Conservation (phyloP, 1,140 invertebrate genomes). For the Achroia grisella region DNA sequence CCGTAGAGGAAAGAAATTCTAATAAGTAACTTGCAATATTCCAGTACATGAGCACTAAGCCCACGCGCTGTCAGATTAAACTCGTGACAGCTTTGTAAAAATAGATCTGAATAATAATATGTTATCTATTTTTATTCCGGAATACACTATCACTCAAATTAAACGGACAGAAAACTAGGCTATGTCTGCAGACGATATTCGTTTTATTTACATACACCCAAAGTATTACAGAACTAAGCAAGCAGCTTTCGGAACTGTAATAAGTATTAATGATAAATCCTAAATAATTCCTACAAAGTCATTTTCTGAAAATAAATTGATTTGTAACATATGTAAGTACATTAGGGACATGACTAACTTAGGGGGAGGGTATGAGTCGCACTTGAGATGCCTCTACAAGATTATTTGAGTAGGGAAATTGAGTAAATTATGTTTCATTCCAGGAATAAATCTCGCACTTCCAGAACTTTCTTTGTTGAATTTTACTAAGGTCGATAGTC, state of each 20-base stretch:
- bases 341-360: conserved; percentile 33
- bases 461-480: conserved; percentile 42
- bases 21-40: background rate
- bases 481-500: conserved; percentile 25
- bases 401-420: conserved; percentile 46
- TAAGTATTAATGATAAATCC: background rate
- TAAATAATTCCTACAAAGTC: conserved; percentile 11
- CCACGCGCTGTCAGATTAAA: background rate
- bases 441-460: conserved; percentile 50
- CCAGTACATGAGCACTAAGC: background rate
- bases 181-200: no score
- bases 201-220: no score
- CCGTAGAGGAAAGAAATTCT: background rate
- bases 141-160: no score
- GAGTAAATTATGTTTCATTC: conserved; percentile 41
- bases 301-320: background rate
- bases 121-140: no score
- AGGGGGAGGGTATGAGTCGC: conserved; percentile 38
- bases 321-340: background rate
- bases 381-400: conserved; percentile 47
- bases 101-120: no score
- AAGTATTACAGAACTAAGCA: no score
- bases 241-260: background rate
- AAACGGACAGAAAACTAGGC: conserved; percentile 1
- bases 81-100: conserved; percentile 1